Base-by-base conservation (phyloP, 1,140 invertebrate species). In the Trachelipus rathkii region DNA sequence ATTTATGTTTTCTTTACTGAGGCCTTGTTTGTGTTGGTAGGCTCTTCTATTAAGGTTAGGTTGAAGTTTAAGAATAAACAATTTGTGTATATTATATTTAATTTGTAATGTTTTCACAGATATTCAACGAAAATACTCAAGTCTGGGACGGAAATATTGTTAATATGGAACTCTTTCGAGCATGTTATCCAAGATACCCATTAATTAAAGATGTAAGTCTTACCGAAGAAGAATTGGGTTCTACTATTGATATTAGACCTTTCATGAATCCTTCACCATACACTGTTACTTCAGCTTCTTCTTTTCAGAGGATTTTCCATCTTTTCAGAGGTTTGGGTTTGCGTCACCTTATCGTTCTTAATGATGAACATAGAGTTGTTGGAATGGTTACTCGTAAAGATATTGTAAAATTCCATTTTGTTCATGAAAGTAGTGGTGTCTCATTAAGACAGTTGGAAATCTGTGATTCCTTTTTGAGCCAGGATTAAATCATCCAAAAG, bases 351-450 rank as follows among this genome's bases (percentile, higher is more conserved):
- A 89, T 95, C 72, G 95, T 99, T n/a, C 90, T 97, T 0, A 93
- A 97, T 85, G 93, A 97, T 83, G 88, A 89, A 23, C 96, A 97
- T 85, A 90, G 93, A 46, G 93, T 97, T 8, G 89, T 96, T 81
- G 96, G 96, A 15, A 95, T 98, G 87, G 92, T 98, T 70, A 98
- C 96, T 0, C 87, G 96, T 71, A 97, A 97, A 87, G 95, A 98
- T 86, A 89, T 98, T 44, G 95, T 94, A 0, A 86, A 94, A 75
- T 93, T 91, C 82, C 85, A 75, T 19, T 45, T 67, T n/a, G 45
- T 44, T 21, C 23, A 66, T 23, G 45, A 19, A 8, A 75, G 45
- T 7, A 24, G 67, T 67, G 73, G 45, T 9, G 43, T 75, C 43
- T 23, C 53, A 1, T 23, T 75, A 10, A 19, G n/a, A 1, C 66